Percentiles rank a stretch among this genome's conserved stretches.
Conservation (phyloP, 2,888 invertebrate genomes). For the Hypolimnas misippus region DNA sequence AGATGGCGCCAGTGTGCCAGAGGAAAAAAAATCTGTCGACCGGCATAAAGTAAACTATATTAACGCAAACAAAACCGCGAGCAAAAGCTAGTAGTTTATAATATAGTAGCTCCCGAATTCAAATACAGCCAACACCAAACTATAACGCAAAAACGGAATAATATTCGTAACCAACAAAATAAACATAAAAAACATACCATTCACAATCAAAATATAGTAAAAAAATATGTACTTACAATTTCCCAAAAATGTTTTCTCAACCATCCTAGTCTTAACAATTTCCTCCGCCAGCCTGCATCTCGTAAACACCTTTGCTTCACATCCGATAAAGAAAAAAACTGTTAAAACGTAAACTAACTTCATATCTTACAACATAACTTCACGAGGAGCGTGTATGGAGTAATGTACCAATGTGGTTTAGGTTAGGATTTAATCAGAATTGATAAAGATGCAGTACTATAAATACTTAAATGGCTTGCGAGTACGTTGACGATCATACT, state of each 20-base stretch:
- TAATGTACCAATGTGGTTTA: slow-evolving; percentile 8
- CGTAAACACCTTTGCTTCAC: slow-evolving; percentile 53
- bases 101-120: no score
- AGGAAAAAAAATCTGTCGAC: no score
- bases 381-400: slow-evolving; percentile 1
- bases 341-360: slow-evolving; percentile 30
- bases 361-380: slow-evolving; percentile 27
- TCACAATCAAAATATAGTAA: background rate
- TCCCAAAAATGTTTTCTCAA: slow-evolving; percentile 60
- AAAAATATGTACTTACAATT: slow-evolving; percentile 69
- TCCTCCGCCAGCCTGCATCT: slow-evolving; percentile 57
- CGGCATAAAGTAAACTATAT: no score
- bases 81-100: no score
- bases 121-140: no score
- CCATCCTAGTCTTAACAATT: slow-evolving; percentile 49
- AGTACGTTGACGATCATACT: background rate
- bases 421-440: slow-evolving; percentile 23
- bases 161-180: no score
- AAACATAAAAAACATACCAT: background rate
- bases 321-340: slow-evolving; percentile 20
- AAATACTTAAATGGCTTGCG: slow-evolving; percentile 11
- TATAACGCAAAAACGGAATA: no score
- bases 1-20: no score
- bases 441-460: slow-evolving; percentile 22
- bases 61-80: no score